Evolutionary conservation across 2,888 invertebrate species (phyloP), one percentile per base, ranked within the genome.

Genomic region (Metellina segmentata): DNA sequence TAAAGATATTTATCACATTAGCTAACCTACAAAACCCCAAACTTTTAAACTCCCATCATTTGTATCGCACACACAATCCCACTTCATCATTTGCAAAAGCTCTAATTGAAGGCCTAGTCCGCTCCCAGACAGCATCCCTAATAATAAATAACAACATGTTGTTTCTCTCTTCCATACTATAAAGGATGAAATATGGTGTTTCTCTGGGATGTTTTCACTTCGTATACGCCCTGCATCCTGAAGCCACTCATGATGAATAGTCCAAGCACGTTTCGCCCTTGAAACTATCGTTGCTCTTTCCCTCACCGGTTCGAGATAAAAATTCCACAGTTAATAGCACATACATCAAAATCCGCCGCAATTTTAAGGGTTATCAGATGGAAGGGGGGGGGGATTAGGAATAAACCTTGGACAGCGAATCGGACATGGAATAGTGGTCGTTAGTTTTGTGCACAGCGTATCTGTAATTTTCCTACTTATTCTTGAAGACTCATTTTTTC

Each of bases 221-320:
- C 16, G 53, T n/a, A 69, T 69, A 16, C 69, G 19, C 34, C 34
- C 19, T 53, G n/a, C 20, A 69, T 48, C 79, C 34, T 85, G 61
- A n/a, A 16, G 5, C 13, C 11, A 61, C 61, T 16, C 16, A 49
- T 48, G 51, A 78, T 75, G 48, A 53, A 75, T 75, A 75, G 74
- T 75, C 85, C 48, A 53, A 20, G 20, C 85, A 85, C 75, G 85
- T 85, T 85, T n/a, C 52, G 75, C 34, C 85, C 85, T 85, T 85
- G 85, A 85, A 74, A 75, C 13, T 51, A 61, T 74, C 85, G 34
- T 52, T 51, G 52, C 34, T 75, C 75, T 13, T 20, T 77, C 77
- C 49, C 77, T 51, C 49, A 11, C 79, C 79, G 20, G 61, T 61
- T 61, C 61, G 13, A 61, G 13, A 61, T 61, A 79, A 61, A 61